Percentiles rank a stretch among this genome's conserved stretches.
phyloP scores from a whole-genome alignment of 2,888 invertebrate species.

The Cremastinae sp. region DNA sequence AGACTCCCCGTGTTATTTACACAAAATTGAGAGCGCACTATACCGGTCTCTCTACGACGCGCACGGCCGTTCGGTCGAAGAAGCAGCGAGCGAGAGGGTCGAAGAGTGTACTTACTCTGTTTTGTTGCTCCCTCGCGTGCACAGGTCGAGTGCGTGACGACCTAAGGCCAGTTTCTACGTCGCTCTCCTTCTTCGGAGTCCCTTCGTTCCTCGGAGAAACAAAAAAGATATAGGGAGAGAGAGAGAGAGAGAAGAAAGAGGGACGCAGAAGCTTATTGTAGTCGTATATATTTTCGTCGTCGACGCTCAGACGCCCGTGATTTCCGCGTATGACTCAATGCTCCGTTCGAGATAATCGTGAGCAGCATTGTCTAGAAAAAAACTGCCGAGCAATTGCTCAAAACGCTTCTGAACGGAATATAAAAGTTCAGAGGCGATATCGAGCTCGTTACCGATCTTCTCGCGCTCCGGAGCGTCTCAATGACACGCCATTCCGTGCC shows the following conservation, averaged over 20 bases:
- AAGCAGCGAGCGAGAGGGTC: constrained; percentile 39
- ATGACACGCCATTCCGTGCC: constrained; percentile 15
- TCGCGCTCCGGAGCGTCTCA: constrained; percentile 23
- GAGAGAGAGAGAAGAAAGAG: constrained; percentile 4
- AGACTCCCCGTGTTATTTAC: too few species aligned
- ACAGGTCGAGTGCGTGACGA: constrained; percentile 64
- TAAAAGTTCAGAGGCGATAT: constrained; percentile 41
- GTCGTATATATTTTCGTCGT: constrained; percentile 45
- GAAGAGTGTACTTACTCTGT: constrained; percentile 41
- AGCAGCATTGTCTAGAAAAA: neutral
- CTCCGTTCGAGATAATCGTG: neutral
- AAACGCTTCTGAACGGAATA: constrained; percentile 2
- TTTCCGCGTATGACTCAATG: constrained; percentile 59
- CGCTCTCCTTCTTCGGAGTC: constrained; percentile 19
- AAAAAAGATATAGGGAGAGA: neutral
- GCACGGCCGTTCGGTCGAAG: neutral
- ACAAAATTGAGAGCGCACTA: too few species aligned
- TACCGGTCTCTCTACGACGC: too few species aligned
- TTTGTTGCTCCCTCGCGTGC: constrained; percentile 58
- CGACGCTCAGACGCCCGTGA: constrained; percentile 57
- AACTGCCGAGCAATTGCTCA: constrained; percentile 10
- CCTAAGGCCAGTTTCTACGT: constrained; percentile 54
- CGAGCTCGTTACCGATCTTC: constrained; percentile 41
- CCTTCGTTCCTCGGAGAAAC: constrained; percentile 31
- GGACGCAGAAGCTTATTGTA: constrained; percentile 36